phyloP scores from a whole-genome alignment of 2,113 vertebrate genomes.

The Lagopus leucura region DNA sequence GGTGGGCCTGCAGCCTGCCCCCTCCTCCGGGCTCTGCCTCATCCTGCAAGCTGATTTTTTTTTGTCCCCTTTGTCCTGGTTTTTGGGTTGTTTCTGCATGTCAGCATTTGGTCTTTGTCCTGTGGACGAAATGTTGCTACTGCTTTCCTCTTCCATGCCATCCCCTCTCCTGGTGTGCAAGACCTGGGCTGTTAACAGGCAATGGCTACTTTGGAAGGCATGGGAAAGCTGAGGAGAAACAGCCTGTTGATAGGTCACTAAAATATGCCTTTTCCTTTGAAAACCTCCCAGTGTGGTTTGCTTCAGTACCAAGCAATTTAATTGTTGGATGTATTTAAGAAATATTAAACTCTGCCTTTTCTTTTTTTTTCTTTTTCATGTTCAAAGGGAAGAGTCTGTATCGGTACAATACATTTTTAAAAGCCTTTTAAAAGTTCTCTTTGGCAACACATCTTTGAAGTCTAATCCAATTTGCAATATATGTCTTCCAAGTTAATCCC shows the following conservation, averaged over 20 bases:
- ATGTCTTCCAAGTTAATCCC: constrained; percentile 61
- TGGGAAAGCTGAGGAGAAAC: not conserved
- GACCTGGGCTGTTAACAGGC: not conserved
- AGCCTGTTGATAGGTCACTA: not conserved
- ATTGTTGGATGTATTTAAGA: not conserved
- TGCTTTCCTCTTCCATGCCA: accelerated
- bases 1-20: not conserved
- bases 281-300: not conserved
- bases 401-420: not conserved
- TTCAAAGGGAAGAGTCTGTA: constrained; percentile 41
- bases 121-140: not conserved
- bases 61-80: not conserved
- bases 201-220: not conserved
- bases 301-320: constrained; percentile 6
- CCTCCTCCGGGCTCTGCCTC: accelerated
- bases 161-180: accelerated
- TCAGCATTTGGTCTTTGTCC: not conserved
- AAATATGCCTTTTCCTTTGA: constrained; percentile 34
- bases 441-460: constrained; percentile 65
- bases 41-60: accelerated
- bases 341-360: constrained; percentile 42
- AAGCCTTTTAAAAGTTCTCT: constrained; percentile 64
- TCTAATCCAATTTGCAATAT: constrained; percentile 63
- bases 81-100: not conserved
- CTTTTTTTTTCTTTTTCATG: not conserved